Conservation (phyloP, 2,113 vertebrate genomes). For the Chiloscyllium plagiosum region DNA sequence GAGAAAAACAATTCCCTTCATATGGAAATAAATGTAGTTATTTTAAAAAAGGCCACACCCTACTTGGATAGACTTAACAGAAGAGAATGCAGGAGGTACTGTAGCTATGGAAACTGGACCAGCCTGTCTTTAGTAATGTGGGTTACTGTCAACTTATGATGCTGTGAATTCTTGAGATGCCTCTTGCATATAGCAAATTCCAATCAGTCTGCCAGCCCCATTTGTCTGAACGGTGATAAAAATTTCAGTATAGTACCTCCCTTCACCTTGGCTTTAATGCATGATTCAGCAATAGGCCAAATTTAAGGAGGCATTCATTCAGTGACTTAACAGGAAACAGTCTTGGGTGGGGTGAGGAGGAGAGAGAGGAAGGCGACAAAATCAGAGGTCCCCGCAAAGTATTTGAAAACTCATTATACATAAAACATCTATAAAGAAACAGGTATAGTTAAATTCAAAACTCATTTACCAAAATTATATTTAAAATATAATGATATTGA, state of each 20-base stretch:
- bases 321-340: slow-evolving; percentile 27
- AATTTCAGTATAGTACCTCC: slow-evolving; percentile 44
- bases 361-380: background rate
- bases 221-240: slow-evolving; percentile 65
- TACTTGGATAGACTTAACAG: background rate
- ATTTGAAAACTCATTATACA: background rate
- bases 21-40: background rate
- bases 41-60: background rate
- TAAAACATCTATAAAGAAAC: background rate
- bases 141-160: slow-evolving; percentile 59
- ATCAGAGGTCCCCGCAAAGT: background rate
- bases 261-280: slow-evolving; percentile 50
- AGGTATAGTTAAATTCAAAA: background rate
- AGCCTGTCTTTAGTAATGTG: slow-evolving; percentile 28
- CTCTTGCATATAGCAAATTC: slow-evolving; percentile 98
- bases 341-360: background rate
- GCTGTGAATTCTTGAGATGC: slow-evolving; percentile 85
- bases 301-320: slow-evolving; percentile 40
- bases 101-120: slow-evolving; percentile 27
- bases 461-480: background rate
- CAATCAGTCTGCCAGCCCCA: slow-evolving; percentile 71
- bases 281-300: slow-evolving; percentile 55
- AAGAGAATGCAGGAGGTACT: background rate
- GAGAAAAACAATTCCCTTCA: background rate
- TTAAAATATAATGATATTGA: too few species aligned